Percentiles rank a stretch among this genome's conserved stretches.
phyloP scores from a whole-genome alignment of 1,140 invertebrate species.

The Phortica variegata region DNA sequence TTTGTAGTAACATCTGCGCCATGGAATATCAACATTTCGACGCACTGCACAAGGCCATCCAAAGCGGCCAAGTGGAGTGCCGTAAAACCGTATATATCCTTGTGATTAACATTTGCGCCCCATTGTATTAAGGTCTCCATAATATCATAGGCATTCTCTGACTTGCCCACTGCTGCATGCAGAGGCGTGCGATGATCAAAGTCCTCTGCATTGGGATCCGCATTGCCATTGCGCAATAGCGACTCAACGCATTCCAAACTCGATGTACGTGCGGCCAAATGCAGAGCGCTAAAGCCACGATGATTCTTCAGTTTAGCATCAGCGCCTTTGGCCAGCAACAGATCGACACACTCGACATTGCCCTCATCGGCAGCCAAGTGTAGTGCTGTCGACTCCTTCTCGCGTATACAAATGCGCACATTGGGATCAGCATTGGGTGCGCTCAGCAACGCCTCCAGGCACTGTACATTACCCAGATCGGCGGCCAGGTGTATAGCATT shows the following conservation, averaged over 20 bases:
- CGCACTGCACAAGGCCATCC: constrained; percentile 80
- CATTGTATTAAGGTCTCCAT: constrained; percentile 73
- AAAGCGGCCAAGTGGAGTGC: constrained; percentile 84
- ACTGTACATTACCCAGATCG: constrained; percentile 70
- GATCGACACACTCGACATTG: constrained; percentile 70
- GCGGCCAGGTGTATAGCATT: constrained; percentile 77
- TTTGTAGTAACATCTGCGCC: constrained; percentile 82
- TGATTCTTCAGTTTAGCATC: constrained; percentile 70
- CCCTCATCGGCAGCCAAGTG: constrained; percentile 80
- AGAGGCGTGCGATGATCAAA: constrained; percentile 74
- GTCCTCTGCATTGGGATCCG: constrained; percentile 74
- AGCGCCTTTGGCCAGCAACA: constrained; percentile 72
- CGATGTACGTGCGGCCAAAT: constrained; percentile 74
- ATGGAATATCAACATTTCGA: constrained; percentile 77
- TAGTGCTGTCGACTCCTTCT: constrained; percentile 72
- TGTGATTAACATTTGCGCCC: constrained; percentile 79
- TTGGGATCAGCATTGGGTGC: constrained; percentile 65
- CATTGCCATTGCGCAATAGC: constrained; percentile 69
- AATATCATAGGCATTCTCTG: constrained; percentile 72
- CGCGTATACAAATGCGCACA: constrained; percentile 65
- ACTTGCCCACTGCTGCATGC: constrained; percentile 76
- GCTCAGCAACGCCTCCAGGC: constrained; percentile 69
- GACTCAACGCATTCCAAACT: constrained; percentile 76
- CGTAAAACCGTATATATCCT: constrained; percentile 86
- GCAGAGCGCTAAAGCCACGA: constrained; percentile 75